Evolutionary conservation across 2,113 vertebrate genomes (phyloP).

Genomic region (Marmota monax): DNA sequence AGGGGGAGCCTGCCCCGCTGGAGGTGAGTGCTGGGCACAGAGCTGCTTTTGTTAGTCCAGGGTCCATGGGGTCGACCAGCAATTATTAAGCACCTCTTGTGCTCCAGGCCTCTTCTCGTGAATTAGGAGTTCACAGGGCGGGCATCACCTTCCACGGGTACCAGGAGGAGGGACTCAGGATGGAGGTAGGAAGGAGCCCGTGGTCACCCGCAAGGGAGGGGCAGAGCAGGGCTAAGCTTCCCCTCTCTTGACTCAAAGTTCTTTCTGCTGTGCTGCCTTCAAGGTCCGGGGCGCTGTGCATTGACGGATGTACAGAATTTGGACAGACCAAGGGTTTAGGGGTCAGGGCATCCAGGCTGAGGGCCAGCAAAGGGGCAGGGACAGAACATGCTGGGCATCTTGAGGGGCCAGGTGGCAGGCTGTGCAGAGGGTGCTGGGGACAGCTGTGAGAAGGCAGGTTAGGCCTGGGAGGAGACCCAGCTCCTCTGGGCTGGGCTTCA

Average conservation of each 20-base stretch:
- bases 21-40: background rate
- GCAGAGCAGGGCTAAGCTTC: rapidly evolving
- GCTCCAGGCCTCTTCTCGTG: background rate
- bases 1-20: background rate
- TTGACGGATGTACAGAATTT: background rate
- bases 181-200: background rate
- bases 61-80: rapidly evolving
- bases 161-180: rapidly evolving
- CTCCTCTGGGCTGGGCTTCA: background rate
- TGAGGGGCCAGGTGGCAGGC: background rate
- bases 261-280: too few relatives aligned
- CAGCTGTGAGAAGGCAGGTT: background rate
- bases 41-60: background rate
- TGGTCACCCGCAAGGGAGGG: background rate
- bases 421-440: background rate
- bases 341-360: background rate
- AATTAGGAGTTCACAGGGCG: background rate
- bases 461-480: background rate
- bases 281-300: too few relatives aligned
- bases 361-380: background rate
- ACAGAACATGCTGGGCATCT: rapidly evolving
- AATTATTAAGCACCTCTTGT: background rate
- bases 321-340: background rate
- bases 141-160: background rate
- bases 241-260: background rate